A percentile compares a stretch with the other conserved stretches of the same genome.
Conservation (phyloP, 2,797 vertebrate species). For the Onychomys arenicola region DNA sequence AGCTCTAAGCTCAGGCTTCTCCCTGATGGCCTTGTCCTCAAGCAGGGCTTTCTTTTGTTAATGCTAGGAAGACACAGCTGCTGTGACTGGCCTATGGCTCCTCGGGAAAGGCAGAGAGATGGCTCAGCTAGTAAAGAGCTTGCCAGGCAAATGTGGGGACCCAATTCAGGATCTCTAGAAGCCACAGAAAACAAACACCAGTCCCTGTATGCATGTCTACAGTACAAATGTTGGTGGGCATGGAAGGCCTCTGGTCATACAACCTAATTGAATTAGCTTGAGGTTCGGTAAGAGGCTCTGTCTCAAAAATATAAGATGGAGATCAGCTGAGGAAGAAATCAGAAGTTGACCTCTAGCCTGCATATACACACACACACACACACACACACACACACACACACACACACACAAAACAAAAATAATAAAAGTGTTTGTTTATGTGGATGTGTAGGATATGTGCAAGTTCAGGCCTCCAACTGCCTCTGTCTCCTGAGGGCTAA, state of each 20-base stretch:
- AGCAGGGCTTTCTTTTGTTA: neutral
- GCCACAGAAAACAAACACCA: neutral
- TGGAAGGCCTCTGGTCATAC: neutral
- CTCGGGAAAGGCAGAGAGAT: neutral
- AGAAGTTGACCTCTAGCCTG: neutral
- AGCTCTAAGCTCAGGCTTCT: constrained; percentile 27
- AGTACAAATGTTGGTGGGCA: neutral
- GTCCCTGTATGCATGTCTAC: neutral
- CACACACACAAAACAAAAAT: no score
- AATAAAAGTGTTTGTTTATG: neutral
- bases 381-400: neutral
- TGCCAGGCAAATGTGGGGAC: neutral
- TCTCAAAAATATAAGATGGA: neutral
- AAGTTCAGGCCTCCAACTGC: neutral
- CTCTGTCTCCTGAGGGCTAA: neutral
- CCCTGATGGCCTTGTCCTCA: neutral
- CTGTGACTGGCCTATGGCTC: neutral
- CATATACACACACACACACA: neutral
- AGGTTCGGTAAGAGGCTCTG: neutral
- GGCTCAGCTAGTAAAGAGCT: neutral
- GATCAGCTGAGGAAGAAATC: neutral
- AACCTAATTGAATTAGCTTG: neutral
- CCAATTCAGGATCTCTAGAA: neutral
- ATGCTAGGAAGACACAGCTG: neutral
- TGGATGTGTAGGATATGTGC: neutral